Percentiles rank a stretch among this genome's conserved stretches.
These are phyloP conservation scores for Pyrgilauda ruficollis DNA, from an alignment of 2,113 vertebrate species.

Conservation along the genomic window DNA sequence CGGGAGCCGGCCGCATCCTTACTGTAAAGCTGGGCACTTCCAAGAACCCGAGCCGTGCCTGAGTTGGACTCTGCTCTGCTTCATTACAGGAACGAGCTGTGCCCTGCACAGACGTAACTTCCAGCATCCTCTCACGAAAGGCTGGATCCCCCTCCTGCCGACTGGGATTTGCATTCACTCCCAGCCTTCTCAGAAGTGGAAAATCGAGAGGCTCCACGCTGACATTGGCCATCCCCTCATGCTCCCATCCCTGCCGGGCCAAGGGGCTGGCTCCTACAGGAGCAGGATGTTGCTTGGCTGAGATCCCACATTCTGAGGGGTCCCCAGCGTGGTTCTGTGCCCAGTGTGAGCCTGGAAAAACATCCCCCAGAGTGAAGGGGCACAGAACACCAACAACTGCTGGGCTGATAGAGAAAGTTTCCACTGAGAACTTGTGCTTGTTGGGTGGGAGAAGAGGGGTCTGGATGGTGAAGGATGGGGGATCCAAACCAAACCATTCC, in stretches of 20 bases:
- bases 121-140: not conserved
- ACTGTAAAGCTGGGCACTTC: not conserved
- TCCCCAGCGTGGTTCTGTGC: not conserved
- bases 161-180: not conserved
- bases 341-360: not conserved
- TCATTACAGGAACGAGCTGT: not conserved
- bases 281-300: not conserved
- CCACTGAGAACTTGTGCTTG: not conserved
- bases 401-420: not conserved
- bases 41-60: not conserved
- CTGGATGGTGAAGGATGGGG: not conserved
- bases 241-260: not conserved
- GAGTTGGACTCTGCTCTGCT: not conserved
- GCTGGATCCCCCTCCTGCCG: not conserved
- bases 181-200: not conserved
- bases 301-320: rapidly evolving
- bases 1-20: rapidly evolving
- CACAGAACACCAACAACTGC: not conserved
- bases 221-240: rapidly evolving
- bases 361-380: not conserved
- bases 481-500: not conserved
- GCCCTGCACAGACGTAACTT: not conserved
- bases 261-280: not conserved
- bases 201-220: rapidly evolving
- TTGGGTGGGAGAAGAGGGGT: not conserved